Evolutionary conservation across 2,888 invertebrate genomes (phyloP).

Genomic region (Maniola hyperantus): DNA sequence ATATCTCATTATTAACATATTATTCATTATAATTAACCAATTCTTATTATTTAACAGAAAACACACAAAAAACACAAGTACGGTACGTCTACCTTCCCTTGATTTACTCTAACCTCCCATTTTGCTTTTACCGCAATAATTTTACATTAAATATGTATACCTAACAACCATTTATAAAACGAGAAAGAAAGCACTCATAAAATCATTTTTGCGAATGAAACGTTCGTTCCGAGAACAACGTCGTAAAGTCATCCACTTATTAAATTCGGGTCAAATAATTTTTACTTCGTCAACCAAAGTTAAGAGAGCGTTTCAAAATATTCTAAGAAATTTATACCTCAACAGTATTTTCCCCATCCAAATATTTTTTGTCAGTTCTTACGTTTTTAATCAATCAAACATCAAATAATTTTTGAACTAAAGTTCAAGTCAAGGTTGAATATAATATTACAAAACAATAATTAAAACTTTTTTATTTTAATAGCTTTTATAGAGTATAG

Average conservation of each 20-base stretch:
- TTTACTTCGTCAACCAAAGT: conserved; percentile 2
- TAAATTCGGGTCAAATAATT: conserved; percentile 2
- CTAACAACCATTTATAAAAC: background rate
- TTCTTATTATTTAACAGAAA: no score
- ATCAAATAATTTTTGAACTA: no score
- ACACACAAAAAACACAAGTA: no score
- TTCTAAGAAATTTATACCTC: background rate
- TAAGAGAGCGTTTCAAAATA: background rate
- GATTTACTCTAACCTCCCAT: background rate
- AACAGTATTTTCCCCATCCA: background rate
- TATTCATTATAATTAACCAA: no score
- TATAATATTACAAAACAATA: no score
- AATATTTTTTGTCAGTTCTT: background rate
- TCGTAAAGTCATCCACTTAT: background rate
- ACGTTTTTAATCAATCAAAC: no score
- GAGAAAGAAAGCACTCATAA: conserved; percentile 1
- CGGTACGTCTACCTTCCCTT: background rate
- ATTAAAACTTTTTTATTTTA: no score
- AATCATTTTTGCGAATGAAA: conserved; percentile 1
- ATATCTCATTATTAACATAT: no score
- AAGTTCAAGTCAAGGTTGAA: no score
- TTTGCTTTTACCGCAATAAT: background rate
- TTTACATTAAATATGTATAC: background rate
- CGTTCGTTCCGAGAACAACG: background rate
- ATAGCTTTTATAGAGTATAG: no score